Conservation (phyloP, 2,113 vertebrate genomes). For the Uria lomvia region DNA sequence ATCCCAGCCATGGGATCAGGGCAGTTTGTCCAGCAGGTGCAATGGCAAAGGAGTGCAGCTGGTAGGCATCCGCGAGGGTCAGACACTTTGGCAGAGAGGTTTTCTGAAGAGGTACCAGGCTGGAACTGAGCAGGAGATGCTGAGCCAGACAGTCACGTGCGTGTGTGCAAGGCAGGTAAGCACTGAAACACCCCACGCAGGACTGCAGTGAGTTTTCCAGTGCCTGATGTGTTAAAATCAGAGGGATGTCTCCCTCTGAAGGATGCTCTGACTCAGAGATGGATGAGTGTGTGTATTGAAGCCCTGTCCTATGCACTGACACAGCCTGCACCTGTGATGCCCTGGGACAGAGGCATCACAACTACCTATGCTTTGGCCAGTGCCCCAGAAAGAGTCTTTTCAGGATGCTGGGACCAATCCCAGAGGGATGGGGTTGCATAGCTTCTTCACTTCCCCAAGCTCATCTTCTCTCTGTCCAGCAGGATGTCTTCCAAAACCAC, state of each 20-base stretch:
- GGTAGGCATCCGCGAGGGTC: neutral
- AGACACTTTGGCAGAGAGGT: neutral
- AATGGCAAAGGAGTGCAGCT: neutral
- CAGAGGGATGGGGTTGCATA: neutral
- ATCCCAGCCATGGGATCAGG: neutral
- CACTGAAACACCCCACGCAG: neutral
- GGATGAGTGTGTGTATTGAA: neutral
- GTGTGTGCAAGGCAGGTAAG: neutral
- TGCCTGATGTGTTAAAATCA: neutral
- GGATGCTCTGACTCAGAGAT: neutral
- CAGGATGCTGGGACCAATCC: accelerated
- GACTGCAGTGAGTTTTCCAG: neutral
- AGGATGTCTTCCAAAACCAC: neutral
- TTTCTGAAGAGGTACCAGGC: neutral
- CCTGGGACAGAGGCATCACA: neutral
- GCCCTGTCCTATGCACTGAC: neutral
- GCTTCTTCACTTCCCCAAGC: neutral
- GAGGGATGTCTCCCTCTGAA: neutral
- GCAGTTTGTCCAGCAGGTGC: neutral
- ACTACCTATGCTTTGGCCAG: neutral
- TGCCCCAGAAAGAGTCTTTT: neutral
- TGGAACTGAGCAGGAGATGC: neutral
- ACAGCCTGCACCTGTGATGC: neutral
- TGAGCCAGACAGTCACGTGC: neutral
- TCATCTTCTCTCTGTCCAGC: neutral